These are phyloP conservation scores for Coreius guichenoti DNA, from an alignment of 2,797 vertebrate species.

Conservation along the genomic window DNA sequence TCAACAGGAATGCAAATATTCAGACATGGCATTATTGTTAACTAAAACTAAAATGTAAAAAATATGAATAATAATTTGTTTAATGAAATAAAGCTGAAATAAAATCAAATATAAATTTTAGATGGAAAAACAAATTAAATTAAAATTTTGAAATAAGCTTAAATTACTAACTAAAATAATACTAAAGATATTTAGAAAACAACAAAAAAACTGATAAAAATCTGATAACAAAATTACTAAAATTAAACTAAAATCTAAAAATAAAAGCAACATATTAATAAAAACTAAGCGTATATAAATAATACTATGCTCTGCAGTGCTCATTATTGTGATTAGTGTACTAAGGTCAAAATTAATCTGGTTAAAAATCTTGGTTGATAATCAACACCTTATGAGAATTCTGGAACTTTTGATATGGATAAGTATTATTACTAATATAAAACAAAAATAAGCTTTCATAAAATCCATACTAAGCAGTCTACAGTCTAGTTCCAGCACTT, in stretches of 20 bases:
- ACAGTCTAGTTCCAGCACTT: not conserved
- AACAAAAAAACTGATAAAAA: not conserved
- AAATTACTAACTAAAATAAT: not conserved
- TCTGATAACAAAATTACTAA: not conserved
- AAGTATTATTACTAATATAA: not conserved
- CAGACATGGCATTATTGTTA: not conserved
- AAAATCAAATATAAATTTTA: not conserved
- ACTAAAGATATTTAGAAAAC: not conserved
- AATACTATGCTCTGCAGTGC: not conserved
- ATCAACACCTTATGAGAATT: not conserved
- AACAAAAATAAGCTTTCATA: not conserved
- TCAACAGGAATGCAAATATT: not conserved
- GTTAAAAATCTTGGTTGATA: not conserved
- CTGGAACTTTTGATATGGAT: not conserved
- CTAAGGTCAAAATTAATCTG: not conserved
- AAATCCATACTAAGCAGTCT: not conserved
- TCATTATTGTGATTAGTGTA: not conserved
- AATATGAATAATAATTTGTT: not conserved
- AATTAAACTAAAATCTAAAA: too few relatives aligned
- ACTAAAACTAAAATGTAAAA: not conserved
- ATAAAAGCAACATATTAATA: not conserved
- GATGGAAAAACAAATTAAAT: not conserved
- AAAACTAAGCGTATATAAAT: not conserved
- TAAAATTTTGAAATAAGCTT: not conserved
- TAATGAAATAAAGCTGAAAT: not conserved